Percentiles rank a stretch among this genome's conserved stretches.
Evolutionary conservation across 2,797 vertebrate species (phyloP).

Genomic region (Champsocephalus gunnari): DNA sequence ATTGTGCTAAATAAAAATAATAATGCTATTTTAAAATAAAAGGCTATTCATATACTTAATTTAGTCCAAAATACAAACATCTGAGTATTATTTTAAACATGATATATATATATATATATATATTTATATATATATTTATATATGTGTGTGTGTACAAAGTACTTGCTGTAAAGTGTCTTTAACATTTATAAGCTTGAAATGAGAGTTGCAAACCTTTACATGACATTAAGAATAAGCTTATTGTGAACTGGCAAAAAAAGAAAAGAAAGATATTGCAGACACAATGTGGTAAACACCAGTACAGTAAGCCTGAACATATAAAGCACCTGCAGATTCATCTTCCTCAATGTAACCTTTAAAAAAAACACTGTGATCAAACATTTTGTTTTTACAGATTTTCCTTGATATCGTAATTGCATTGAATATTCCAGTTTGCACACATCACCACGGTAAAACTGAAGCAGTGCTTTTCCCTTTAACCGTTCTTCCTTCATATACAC

Average conservation of each 20-base stretch:
- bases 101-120: constrained; percentile 9
- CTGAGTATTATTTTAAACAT: constrained; percentile 57
- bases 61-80: constrained; percentile 64
- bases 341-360: constrained; percentile 22
- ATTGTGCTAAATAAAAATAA: constrained; percentile 63
- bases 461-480: constrained; percentile 28
- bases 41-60: constrained; percentile 58
- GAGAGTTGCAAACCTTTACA: constrained; percentile 53
- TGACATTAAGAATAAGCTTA: constrained; percentile 50
- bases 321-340: constrained; percentile 35
- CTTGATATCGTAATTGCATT: constrained; percentile 48
- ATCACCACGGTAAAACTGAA: constrained; percentile 54
- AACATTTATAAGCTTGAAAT: constrained; percentile 66
- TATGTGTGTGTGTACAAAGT: constrained; percentile 70
- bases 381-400: constrained; percentile 19
- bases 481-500: constrained; percentile 57
- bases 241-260: constrained; percentile 43
- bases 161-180: constrained; percentile 78
- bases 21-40: constrained; percentile 52
- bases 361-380: constrained; percentile 40
- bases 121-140: constrained; percentile 6
- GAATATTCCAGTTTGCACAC: constrained; percentile 71
- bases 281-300: constrained; percentile 69
- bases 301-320: constrained; percentile 56
- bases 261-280: constrained; percentile 10